A percentile compares a stretch with the other conserved stretches of the same genome.
Conservation (phyloP, 2,113 vertebrate species). For the Megaceryle torquata region DNA sequence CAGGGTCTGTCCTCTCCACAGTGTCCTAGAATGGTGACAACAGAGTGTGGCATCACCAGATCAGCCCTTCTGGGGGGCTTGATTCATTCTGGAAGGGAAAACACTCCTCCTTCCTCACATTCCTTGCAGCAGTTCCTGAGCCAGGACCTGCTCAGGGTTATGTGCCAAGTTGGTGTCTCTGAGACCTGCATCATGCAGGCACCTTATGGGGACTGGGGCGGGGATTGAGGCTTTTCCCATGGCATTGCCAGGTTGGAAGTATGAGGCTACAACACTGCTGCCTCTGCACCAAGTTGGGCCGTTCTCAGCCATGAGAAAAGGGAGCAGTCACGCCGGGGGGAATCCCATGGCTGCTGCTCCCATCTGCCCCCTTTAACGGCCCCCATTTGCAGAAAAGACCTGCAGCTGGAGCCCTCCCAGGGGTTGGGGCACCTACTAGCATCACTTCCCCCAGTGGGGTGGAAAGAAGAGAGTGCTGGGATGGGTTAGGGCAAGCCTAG, state of each 20-base stretch:
- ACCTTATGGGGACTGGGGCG: not conserved
- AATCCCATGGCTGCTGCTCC: accelerated
- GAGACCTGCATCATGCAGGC: not conserved
- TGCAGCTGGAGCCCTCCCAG: not conserved
- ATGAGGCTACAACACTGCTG: accelerated
- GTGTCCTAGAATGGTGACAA: not conserved
- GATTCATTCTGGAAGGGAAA: not conserved
- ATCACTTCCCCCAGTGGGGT: accelerated
- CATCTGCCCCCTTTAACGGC: not conserved
- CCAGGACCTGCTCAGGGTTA: not conserved
- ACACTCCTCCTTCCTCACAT: not conserved
- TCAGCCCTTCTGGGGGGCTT: not conserved
- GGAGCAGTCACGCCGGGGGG: not conserved
- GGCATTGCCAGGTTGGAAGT: not conserved
- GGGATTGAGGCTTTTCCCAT: not conserved
- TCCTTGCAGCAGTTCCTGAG: not conserved
- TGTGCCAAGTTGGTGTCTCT: not conserved
- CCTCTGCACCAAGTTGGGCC: accelerated
- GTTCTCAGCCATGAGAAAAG: not conserved
- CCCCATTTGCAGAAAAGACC: not conserved
- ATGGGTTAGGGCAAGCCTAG: not conserved
- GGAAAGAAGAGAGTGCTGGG: not conserved
- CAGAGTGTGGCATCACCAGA: not conserved
- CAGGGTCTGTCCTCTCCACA: not conserved
- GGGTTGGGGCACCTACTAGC: not conserved